Conservation (phyloP, 2,797 vertebrate genomes). For the Acrossocheilus fasciatus region DNA sequence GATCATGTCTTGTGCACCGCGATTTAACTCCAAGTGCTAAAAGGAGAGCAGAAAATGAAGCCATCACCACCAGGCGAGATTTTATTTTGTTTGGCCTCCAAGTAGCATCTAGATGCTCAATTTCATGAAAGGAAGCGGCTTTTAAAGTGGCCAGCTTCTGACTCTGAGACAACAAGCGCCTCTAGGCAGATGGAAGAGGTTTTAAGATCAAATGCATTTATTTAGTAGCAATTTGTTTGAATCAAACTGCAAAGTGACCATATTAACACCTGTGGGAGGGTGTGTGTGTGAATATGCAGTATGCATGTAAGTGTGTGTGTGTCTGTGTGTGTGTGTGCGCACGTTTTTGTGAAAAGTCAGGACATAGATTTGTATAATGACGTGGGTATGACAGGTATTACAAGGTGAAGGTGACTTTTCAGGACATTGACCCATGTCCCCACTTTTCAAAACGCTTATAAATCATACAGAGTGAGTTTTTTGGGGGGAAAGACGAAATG, state of each 20-base stretch:
- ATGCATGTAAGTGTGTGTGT: too few species aligned
- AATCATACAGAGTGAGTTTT: too few species aligned
- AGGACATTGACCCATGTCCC: too few species aligned
- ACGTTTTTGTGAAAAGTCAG: not conserved
- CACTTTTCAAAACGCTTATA: too few species aligned
- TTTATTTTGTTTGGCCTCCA: not conserved
- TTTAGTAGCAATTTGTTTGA: not conserved
- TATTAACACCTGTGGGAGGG: not conserved
- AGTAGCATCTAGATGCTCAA: conserved; percentile 9
- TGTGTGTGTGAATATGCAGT: not conserved
- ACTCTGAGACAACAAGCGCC: not conserved
- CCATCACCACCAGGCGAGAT: not conserved
- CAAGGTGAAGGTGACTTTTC: too few species aligned
- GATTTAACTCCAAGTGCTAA: not conserved
- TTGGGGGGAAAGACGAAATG: too few species aligned
- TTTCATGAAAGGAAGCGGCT: conserved; percentile 9
- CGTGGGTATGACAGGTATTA: too few species aligned
- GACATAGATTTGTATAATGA: too few species aligned
- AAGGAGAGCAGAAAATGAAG: not conserved
- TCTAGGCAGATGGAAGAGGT: not conserved
- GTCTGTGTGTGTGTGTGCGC: not conserved
- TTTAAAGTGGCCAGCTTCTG: not conserved
- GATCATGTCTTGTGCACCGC: not conserved
- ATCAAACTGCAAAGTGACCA: not conserved
- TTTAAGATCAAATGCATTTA: conserved; percentile 4